These are phyloP conservation scores for Diabrotica virgifera DNA, from an alignment of 1,140 invertebrate species.

Conservation along the genomic window DNA sequence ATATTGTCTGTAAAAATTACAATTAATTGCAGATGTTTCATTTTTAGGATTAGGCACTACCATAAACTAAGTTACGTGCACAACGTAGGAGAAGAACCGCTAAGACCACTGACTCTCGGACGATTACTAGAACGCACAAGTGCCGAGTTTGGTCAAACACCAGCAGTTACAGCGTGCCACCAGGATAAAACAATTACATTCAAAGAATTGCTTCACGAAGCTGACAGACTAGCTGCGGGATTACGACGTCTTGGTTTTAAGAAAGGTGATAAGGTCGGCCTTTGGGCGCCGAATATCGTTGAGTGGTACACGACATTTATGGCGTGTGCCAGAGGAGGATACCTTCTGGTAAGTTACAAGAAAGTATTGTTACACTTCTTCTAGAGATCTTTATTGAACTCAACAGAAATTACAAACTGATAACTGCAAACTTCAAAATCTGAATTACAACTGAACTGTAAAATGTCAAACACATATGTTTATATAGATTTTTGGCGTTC, in stretches of 20 bases:
- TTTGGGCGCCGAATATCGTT: conserved; percentile 84
- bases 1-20: too few relatives aligned
- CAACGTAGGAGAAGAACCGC: conserved; percentile 54
- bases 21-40: conserved; percentile 19
- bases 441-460: too few relatives aligned
- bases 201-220: conserved; percentile 60
- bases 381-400: too few relatives aligned
- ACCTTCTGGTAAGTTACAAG: conserved; percentile 65
- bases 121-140: conserved; percentile 57
- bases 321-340: conserved; percentile 76
- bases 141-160: conserved; percentile 54
- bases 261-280: conserved; percentile 78
- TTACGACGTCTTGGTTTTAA: conserved; percentile 72
- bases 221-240: conserved; percentile 77
- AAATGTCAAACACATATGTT: too few relatives aligned
- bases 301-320: conserved; percentile 80
- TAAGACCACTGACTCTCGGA: conserved; percentile 63
- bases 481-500: too few relatives aligned
- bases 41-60: conserved; percentile 16
- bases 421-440: too few relatives aligned
- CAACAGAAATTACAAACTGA: too few relatives aligned
- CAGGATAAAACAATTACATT: conserved; percentile 64
- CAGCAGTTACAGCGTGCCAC: conserved; percentile 60
- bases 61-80: conserved; percentile 51
- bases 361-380: too few relatives aligned